Conservation (phyloP, 2,888 invertebrate species). For the Macroteleia sp. region DNA sequence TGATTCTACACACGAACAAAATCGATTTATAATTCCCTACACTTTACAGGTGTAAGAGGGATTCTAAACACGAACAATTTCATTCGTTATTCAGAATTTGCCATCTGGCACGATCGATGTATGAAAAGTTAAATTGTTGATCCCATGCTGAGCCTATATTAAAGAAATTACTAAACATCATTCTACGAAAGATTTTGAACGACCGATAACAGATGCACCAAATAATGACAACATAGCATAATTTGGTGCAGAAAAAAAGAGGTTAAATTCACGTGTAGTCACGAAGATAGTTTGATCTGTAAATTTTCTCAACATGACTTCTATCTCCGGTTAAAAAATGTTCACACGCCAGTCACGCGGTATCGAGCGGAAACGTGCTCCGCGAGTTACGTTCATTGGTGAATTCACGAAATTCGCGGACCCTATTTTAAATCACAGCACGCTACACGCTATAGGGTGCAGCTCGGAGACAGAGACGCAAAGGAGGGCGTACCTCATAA, state of each 20-base stretch:
- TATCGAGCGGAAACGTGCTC: conserved; percentile 65
- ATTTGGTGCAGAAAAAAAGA: neutral
- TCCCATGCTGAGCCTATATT: conserved; percentile 45
- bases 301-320: neutral
- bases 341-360: conserved; percentile 71
- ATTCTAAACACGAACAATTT: conserved; percentile 38
- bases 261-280: no score
- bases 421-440: conserved; percentile 83
- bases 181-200: neutral
- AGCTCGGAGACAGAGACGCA: conserved; percentile 71
- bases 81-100: conserved; percentile 22
- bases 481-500: conserved; percentile 79
- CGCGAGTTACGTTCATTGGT: conserved; percentile 71
- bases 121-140: conserved; percentile 30
- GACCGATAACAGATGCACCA: conserved; percentile 32
- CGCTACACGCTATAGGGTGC: conserved; percentile 76
- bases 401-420: conserved; percentile 77
- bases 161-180: conserved; percentile 10
- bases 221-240: conserved; percentile 11
- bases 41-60: no score
- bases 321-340: conserved; percentile 16
- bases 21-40: no score
- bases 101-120: conserved; percentile 36
- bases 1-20: no score
- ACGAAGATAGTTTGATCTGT: no score